Percentiles rank a stretch among this genome's conserved stretches.
phyloP scores from a whole-genome alignment of 1,140 invertebrate genomes.

The Drosophila pectinifera region DNA sequence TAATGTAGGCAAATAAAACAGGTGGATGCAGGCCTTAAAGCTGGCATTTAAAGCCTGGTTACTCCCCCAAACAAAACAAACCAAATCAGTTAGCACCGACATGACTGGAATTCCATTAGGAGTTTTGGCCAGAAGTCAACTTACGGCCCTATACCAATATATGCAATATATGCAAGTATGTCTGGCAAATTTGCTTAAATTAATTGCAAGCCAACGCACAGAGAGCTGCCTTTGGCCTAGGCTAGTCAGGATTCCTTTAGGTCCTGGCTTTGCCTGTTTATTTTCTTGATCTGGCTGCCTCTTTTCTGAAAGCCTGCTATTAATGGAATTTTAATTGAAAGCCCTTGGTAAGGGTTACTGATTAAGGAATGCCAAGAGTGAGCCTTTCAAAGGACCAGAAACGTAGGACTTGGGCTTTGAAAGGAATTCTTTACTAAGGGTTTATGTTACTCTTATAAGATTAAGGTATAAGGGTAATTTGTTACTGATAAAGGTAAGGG shows the following conservation, averaged over 20 bases:
- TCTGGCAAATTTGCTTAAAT: constrained; percentile 43
- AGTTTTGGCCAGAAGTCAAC: constrained; percentile 21
- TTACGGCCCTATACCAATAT: constrained; percentile 1
- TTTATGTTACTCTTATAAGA: neutral
- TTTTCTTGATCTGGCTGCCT: constrained; percentile 24
- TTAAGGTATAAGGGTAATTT: neutral
- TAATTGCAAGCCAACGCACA: constrained; percentile 36
- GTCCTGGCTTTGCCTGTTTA: constrained; percentile 17
- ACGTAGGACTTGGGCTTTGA: neutral
- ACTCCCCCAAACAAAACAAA: constrained; percentile 2
- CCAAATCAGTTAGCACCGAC: constrained; percentile 5
- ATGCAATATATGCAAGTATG: constrained; percentile 22
- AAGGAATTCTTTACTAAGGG: neutral
- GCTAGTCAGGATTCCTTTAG: constrained; percentile 12
- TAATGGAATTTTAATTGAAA: constrained; percentile 36
- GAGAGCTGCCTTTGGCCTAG: constrained; percentile 32
- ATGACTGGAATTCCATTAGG: constrained; percentile 34
- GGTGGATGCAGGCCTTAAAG: constrained; percentile 59
- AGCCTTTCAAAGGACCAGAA: neutral
- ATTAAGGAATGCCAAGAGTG: neutral
- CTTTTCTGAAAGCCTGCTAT: constrained; percentile 1
- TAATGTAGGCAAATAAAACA: constrained; percentile 79
- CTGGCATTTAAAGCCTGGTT: constrained; percentile 27
- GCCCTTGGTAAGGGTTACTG: neutral
- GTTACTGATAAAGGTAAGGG: neutral